phyloP scores from a whole-genome alignment of 2,797 vertebrate species.

The Furcifer pardalis region DNA sequence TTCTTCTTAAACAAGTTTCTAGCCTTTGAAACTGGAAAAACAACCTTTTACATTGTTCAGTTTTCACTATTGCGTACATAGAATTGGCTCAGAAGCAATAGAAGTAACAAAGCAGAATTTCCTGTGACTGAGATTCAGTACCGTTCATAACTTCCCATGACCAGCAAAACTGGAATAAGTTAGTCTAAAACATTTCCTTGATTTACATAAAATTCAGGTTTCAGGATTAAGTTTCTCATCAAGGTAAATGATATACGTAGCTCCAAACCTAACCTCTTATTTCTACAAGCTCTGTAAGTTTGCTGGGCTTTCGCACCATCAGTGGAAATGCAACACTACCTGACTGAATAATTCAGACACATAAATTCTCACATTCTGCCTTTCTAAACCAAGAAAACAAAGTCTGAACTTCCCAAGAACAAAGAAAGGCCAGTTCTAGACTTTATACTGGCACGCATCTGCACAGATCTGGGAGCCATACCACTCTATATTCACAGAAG shows the following conservation, averaged over 20 bases:
- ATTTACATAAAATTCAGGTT: background rate
- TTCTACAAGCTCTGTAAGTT: background rate
- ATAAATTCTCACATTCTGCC: background rate
- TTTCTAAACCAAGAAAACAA: background rate
- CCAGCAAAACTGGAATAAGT: background rate
- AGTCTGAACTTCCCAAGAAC: background rate
- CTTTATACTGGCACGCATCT: conserved; percentile 11
- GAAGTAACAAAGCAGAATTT: background rate
- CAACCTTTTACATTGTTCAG: background rate
- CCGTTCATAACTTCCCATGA: background rate
- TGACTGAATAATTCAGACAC: background rate
- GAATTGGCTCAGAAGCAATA: background rate
- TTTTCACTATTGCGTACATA: background rate
- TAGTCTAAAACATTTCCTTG: background rate
- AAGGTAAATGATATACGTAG: background rate
- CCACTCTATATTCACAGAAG: background rate
- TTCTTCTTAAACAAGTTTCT: background rate
- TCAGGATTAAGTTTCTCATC: background rate
- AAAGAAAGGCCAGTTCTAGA: background rate
- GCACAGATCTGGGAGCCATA: conserved; percentile 1
- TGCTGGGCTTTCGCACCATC: background rate
- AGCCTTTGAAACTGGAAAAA: background rate
- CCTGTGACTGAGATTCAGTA: background rate
- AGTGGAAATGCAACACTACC: background rate
- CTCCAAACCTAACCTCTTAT: background rate